A percentile compares a stretch with the other conserved stretches of the same genome.
Evolutionary conservation across 2,888 invertebrate genomes (phyloP).

Genomic region (Biston stratarius): DNA sequence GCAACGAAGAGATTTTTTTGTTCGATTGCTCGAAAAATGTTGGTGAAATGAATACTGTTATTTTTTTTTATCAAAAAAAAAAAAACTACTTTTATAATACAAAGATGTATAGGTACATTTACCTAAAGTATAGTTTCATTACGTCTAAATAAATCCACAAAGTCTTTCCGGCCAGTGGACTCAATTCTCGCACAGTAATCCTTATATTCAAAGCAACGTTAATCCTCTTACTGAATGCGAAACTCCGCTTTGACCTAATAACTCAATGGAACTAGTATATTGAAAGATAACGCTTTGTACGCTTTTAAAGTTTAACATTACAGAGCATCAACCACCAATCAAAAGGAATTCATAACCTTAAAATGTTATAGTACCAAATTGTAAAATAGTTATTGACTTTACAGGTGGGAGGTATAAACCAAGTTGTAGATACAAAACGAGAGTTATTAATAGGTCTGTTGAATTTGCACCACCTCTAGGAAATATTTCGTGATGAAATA

Average conservation of each 20-base stretch:
- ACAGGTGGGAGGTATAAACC: slow-evolving; percentile 29
- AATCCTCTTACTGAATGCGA: slow-evolving; percentile 59
- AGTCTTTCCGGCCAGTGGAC: slow-evolving; percentile 20
- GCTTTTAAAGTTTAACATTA: background rate
- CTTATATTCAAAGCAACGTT: slow-evolving; percentile 47
- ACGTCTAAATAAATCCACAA: background rate
- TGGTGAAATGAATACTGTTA: too few relatives aligned
- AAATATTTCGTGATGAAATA: slow-evolving; percentile 62
- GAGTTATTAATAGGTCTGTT: slow-evolving; percentile 57
- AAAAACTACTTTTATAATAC: too few relatives aligned
- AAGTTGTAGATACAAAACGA: slow-evolving; percentile 33
- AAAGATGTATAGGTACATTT: background rate
- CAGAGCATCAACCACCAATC: background rate
- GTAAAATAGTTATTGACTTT: slow-evolving; percentile 18
- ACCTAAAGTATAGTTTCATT: background rate
- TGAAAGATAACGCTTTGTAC: slow-evolving; percentile 22
- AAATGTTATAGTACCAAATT: slow-evolving; percentile 20
- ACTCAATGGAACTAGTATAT: slow-evolving; percentile 48
- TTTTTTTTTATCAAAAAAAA: too few relatives aligned
- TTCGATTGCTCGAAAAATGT: too few relatives aligned
- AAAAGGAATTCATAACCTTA: slow-evolving; percentile 5
- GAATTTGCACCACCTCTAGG: slow-evolving; percentile 41
- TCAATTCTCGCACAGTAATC: slow-evolving; percentile 36
- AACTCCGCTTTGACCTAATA: slow-evolving; percentile 64
- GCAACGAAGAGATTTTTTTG: too few relatives aligned